Evolutionary conservation across 2,797 vertebrate species (phyloP), one percentile per base, ranked within the genome.

Genomic region (Danio albolineatus): DNA sequence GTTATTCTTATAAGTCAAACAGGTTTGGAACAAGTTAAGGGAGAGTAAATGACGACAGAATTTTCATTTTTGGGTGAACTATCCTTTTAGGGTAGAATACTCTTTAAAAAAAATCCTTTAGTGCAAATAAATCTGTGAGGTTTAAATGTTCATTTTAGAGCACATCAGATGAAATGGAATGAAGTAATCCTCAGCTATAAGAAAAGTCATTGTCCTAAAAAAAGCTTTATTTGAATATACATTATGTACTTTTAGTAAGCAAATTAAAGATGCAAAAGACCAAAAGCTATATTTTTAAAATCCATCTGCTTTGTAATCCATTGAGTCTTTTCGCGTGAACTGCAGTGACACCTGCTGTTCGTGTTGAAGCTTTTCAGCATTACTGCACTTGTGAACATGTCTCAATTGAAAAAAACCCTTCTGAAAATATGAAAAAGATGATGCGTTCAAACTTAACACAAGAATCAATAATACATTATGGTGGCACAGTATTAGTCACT

Each of bases 311-410:
- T 51, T 19, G 1, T 17, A 21, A 13, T 69, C 48, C 36, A 51
- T 38, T 36, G 48, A 10, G 19, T 59, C n/a, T 17, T 46, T 38
- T 14, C 62, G 38, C 57, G 8, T 41, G 48, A 77, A 1, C 83
- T 82, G 64, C 19, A 85, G 85, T 77, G 3, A 88, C 88, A 39
- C 84, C 91, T 89, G 78, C 83, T 89, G 92, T 85, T 71, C 2
- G 0, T 4, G 0, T 0, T 7, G 1, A 0, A 0, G 12, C 7
- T 86, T 83, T 82, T 83, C 86, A 69, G 5, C 48, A 19, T 43
- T 28, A 12, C 59, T 72, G 57, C 41, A 66, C 64, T 43, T 62
- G 21, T 14, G 10, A 28, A 13, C 7, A 38, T 39, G 54, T 38
- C 6, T n/a, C 16, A 48, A 39, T 21, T 39, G 28, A 70, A 69